Conservation (phyloP, 2,113 vertebrate genomes). For the Callipepla squamata region DNA sequence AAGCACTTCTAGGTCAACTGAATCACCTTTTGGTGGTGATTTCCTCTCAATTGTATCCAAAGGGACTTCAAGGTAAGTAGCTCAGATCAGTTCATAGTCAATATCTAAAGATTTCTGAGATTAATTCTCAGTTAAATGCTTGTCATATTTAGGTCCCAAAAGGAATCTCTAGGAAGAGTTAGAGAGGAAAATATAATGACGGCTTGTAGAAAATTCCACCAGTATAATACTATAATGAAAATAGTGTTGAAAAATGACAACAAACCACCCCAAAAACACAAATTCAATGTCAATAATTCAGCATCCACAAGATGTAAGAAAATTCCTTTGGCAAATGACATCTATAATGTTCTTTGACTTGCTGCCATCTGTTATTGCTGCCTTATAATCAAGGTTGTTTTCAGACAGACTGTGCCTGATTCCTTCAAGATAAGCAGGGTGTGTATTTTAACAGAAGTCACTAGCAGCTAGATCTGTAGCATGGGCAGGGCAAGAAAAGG, state of each 20-base stretch:
- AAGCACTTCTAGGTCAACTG: background rate
- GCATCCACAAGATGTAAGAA: slow-evolving; percentile 4
- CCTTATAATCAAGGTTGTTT: slow-evolving; percentile 45
- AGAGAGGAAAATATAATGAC: background rate
- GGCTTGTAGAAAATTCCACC: background rate
- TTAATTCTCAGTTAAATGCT: background rate
- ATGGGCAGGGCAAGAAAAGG: background rate
- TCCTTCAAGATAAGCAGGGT: slow-evolving; percentile 14
- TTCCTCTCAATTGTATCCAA: background rate
- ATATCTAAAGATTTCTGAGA: background rate
- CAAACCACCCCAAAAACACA: background rate
- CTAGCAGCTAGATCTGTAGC: background rate
- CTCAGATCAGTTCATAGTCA: background rate
- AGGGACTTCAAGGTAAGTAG: background rate
- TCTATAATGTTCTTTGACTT: slow-evolving; percentile 39
- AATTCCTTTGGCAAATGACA: slow-evolving; percentile 39
- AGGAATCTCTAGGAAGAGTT: background rate
- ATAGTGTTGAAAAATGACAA: background rate
- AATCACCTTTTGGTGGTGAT: background rate
- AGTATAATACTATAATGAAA: background rate
- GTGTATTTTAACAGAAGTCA: background rate
- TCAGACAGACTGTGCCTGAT: slow-evolving; percentile 34
- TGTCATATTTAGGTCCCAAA: background rate
- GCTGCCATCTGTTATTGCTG: slow-evolving; percentile 24
- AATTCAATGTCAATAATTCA: background rate